phyloP scores from a whole-genome alignment of 2,797 vertebrate genomes.

The Selene dorsalis region DNA sequence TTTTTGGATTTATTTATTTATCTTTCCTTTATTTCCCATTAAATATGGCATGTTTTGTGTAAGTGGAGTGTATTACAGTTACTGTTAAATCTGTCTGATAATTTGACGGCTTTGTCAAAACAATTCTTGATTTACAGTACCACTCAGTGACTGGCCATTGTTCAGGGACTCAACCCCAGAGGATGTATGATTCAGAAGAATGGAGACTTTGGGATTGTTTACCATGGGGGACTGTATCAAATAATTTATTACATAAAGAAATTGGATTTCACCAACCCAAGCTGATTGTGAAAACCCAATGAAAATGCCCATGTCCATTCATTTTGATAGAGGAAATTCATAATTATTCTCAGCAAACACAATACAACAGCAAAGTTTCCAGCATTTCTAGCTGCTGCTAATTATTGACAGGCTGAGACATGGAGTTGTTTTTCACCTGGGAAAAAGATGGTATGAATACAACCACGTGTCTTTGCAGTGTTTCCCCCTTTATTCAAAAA shows the following conservation, averaged over 20 bases:
- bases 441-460: background rate
- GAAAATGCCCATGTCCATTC: slow-evolving; percentile 28
- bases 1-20: background rate
- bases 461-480: background rate
- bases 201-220: slow-evolving; percentile 31
- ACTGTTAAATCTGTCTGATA: background rate
- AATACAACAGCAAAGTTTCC: slow-evolving; percentile 16
- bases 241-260: slow-evolving; percentile 44
- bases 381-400: slow-evolving; percentile 24
- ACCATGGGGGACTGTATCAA: slow-evolving; percentile 40
- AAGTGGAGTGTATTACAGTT: background rate
- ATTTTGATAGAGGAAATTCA: slow-evolving; percentile 34
- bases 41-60: background rate
- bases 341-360: slow-evolving; percentile 36
- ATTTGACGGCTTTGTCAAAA: slow-evolving; percentile 6
- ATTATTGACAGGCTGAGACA: slow-evolving; percentile 18
- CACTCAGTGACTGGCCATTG: slow-evolving; percentile 3
- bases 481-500: no score
- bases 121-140: background rate
- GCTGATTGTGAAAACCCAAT: slow-evolving; percentile 45
- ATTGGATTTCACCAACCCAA: slow-evolving; percentile 45
- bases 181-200: background rate
- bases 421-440: background rate
- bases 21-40: background rate
- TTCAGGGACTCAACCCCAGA: slow-evolving; percentile 2